Conservation (phyloP, 2,797 vertebrate genomes). For the Cuculus canorus region DNA sequence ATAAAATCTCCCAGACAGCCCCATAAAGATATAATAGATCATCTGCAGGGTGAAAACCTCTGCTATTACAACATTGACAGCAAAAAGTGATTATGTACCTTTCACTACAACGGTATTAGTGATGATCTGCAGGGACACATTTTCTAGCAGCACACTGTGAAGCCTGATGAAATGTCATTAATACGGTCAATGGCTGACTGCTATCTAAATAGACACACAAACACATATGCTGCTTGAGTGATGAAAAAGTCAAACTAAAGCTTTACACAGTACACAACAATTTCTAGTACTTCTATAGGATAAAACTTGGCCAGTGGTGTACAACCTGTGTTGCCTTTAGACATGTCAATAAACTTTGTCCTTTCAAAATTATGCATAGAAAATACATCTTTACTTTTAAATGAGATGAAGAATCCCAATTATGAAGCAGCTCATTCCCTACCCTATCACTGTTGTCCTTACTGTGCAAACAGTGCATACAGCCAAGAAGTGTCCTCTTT, state of each 20-base stretch:
- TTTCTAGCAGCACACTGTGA: neutral
- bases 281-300: neutral
- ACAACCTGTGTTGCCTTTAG: neutral
- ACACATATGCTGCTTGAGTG: neutral
- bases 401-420: neutral
- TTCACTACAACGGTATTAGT: neutral
- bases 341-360: neutral
- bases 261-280: neutral
- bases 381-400: neutral
- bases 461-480: neutral
- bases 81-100: constrained; percentile 1
- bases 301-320: neutral
- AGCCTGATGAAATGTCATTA: neutral
- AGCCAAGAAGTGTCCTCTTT: neutral
- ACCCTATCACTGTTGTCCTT: neutral
- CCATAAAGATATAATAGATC: constrained; percentile 12
- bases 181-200: neutral
- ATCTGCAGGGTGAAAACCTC: neutral
- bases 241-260: neutral
- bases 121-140: neutral
- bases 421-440: neutral
- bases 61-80: constrained; percentile 7
- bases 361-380: neutral
- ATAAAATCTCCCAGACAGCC: neutral
- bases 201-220: neutral